Percentiles rank a stretch among this genome's conserved stretches.
Evolutionary conservation across 2,797 vertebrate species (phyloP).

Genomic region (Anolis apletophallus): DNA sequence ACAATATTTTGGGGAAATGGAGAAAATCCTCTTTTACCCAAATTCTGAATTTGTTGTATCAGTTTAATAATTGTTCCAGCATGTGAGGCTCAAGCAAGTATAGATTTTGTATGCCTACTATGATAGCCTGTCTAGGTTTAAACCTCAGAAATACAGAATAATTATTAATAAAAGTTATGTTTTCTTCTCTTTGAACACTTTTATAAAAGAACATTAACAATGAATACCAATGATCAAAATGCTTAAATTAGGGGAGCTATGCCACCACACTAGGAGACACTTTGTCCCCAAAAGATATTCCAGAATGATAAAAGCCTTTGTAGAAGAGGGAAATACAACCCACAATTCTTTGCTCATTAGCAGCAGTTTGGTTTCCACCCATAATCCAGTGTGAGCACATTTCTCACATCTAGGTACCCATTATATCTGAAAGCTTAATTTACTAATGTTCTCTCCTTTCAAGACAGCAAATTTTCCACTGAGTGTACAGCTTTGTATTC

Average conservation of each 20-base stretch:
- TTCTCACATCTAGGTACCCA: conserved; percentile 7
- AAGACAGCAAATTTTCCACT: conserved; percentile 34
- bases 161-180: background rate
- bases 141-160: background rate
- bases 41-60: too few relatives aligned
- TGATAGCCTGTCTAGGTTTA: background rate
- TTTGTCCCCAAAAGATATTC: background rate
- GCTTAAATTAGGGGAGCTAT: background rate
- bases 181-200: background rate
- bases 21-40: too few relatives aligned
- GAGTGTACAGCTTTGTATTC: conserved; percentile 34
- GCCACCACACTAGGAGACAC: background rate
- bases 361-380: conserved; percentile 2
- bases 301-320: too few relatives aligned
- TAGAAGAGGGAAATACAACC: background rate
- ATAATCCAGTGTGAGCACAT: conserved; percentile 13
- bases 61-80: too few relatives aligned
- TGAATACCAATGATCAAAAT: background rate
- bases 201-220: background rate
- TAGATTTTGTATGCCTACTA: background rate
- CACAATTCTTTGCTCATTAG: background rate
- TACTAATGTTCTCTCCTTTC: conserved; percentile 39
- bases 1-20: too few relatives aligned
- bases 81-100: too few relatives aligned
- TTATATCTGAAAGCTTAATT: conserved; percentile 33